phyloP scores from a whole-genome alignment of 2,888 invertebrate species.

The Glaucopsyche alexis region DNA sequence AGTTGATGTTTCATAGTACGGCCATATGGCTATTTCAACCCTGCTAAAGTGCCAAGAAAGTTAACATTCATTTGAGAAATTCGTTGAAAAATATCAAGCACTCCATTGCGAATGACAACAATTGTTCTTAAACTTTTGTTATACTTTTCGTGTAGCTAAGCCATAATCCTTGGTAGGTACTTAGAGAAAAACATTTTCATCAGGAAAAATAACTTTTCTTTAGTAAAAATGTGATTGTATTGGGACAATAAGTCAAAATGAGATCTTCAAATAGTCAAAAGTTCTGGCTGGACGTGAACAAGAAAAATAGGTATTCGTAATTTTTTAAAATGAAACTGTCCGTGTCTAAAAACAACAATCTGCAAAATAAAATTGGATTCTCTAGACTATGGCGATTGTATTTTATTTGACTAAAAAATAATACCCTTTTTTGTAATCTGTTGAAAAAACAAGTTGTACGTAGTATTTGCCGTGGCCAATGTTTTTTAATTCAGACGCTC shows the following conservation, averaged over 20 bases:
- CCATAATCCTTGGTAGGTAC: slow-evolving; percentile 5
- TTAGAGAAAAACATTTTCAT: background rate
- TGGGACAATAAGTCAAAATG: background rate
- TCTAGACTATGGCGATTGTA: too few species aligned
- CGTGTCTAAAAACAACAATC: too few species aligned
- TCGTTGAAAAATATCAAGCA: background rate
- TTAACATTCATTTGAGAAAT: slow-evolving; percentile 10
- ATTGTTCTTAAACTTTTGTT: slow-evolving; percentile 1
- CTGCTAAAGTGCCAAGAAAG: slow-evolving; percentile 14
- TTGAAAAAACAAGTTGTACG: too few species aligned
- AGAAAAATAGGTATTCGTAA: background rate
- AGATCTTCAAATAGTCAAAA: background rate
- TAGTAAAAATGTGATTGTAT: background rate
- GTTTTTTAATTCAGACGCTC: too few species aligned
- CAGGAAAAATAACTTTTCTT: slow-evolving; percentile 1
- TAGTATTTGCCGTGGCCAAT: too few species aligned
- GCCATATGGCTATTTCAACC: too few species aligned
- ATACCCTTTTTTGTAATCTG: too few species aligned
- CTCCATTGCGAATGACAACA: slow-evolving; percentile 8
- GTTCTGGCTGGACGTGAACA: background rate
- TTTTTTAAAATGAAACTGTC: background rate
- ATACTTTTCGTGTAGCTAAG: background rate
- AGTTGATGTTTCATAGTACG: too few species aligned
- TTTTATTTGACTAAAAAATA: too few species aligned
- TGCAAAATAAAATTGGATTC: too few species aligned